Conservation (phyloP, 1,140 invertebrate genomes). For the Argopecten irradians region DNA sequence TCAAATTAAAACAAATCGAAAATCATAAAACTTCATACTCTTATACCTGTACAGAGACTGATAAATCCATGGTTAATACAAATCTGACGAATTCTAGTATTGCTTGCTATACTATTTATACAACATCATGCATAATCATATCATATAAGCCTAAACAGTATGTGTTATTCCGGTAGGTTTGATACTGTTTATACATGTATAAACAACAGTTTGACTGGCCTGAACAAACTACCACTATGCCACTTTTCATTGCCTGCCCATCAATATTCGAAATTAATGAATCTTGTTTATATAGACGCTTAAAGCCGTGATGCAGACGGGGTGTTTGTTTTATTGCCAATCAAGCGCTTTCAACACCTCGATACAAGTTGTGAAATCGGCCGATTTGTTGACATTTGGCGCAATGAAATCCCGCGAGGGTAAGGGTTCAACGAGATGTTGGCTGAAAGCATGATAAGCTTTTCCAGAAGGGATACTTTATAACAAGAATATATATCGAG, state of each 20-base stretch:
- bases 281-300: constrained; percentile 22
- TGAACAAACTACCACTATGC: not conserved
- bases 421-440: not conserved
- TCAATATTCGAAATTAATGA: not conserved
- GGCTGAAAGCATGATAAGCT: not conserved
- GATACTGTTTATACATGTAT: not conserved
- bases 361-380: constrained; percentile 16
- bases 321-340: constrained; percentile 11
- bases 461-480: not conserved
- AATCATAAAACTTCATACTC: too few species aligned
- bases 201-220: not conserved
- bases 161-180: not conserved
- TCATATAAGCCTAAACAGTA: too few species aligned
- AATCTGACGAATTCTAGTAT: too few species aligned
- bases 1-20: too few species aligned
- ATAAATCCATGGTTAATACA: too few species aligned
- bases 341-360: constrained; percentile 20
- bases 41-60: too few species aligned
- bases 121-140: too few species aligned
- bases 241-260: not conserved
- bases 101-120: too few species aligned
- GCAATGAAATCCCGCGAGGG: constrained; percentile 13
- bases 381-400: not conserved
- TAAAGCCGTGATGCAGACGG: not conserved
- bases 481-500: not conserved